phyloP scores from a whole-genome alignment of 1,140 invertebrate genomes.

The Bicyclus anynana region DNA sequence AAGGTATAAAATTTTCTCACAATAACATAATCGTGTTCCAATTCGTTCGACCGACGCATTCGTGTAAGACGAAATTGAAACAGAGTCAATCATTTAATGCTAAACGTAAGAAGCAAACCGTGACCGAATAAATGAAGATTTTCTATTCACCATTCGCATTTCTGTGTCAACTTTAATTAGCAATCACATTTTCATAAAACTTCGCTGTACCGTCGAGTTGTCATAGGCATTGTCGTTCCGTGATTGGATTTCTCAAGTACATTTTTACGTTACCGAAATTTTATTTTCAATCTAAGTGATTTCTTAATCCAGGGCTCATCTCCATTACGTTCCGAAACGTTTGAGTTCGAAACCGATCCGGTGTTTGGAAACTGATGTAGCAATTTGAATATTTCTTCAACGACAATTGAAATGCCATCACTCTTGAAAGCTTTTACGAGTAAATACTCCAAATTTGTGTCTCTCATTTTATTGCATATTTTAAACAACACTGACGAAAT shows the following conservation, averaged over 20 bases:
- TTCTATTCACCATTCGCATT: constrained; percentile 65
- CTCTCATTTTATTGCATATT: constrained; percentile 7
- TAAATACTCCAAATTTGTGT: constrained; percentile 2
- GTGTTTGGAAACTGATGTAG: constrained; percentile 27
- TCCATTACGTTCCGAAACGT: constrained; percentile 30
- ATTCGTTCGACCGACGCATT: constrained; percentile 71
- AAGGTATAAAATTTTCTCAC: constrained; percentile 66
- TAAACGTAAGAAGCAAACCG: constrained; percentile 67
- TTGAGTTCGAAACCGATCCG: constrained; percentile 26
- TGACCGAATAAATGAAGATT: constrained; percentile 73
- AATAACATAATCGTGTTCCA: constrained; percentile 72
- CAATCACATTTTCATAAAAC: constrained; percentile 71
- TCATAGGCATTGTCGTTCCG: constrained; percentile 49
- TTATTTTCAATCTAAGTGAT: constrained; percentile 47
- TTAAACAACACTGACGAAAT: constrained; percentile 1
- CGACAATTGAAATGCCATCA: constrained; percentile 10
- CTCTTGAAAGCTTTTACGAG: constrained; percentile 6
- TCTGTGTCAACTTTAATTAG: constrained; percentile 76
- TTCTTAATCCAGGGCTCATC: constrained; percentile 44
- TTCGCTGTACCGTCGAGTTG: constrained; percentile 47
- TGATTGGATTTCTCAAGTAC: constrained; percentile 64
- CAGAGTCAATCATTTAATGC: constrained; percentile 74
- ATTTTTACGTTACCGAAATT: constrained; percentile 45
- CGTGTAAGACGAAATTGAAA: constrained; percentile 75
- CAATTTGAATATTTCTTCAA: constrained; percentile 32